Conservation (phyloP, 30 jellyfish, hydroid and myxozoan genomes). For the Sanderia malayensis region DNA sequence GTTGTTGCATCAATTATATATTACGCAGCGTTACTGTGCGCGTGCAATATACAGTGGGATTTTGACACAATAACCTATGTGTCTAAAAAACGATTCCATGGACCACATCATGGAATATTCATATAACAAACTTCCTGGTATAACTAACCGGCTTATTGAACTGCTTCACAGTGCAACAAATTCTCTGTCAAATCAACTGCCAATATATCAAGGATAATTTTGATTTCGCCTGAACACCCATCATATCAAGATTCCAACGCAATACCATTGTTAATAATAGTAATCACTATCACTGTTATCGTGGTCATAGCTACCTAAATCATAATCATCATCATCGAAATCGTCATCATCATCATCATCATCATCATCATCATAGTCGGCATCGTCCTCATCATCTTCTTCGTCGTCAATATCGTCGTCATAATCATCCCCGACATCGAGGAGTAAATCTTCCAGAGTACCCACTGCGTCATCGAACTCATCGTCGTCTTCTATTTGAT, state of each 20-base stretch:
- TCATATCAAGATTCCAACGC: neutral
- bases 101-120: too few species aligned
- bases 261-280: neutral
- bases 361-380: constrained; percentile 34
- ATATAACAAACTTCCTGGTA: too few species aligned
- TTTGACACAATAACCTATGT: too few species aligned
- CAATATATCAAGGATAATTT: too few species aligned
- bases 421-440: constrained; percentile 44
- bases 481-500: constrained; percentile 44
- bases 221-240: too few species aligned
- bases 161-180: too few species aligned
- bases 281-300: constrained; percentile 1
- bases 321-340: constrained; percentile 24
- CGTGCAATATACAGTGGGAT: too few species aligned
- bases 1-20: too few species aligned
- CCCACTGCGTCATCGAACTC: constrained; percentile 53
- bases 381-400: constrained; percentile 40
- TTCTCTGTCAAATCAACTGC: too few species aligned
- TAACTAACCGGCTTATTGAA: too few species aligned
- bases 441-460: constrained; percentile 48
- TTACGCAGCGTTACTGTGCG: too few species aligned
- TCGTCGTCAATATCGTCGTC: constrained; percentile 28
- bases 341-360: constrained; percentile 9
- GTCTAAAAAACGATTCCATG: too few species aligned
- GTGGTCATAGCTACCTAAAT: constrained; percentile 21